Conservation (phyloP, 2,797 vertebrate species). For the Xiphorhynchus erythropygius region DNA sequence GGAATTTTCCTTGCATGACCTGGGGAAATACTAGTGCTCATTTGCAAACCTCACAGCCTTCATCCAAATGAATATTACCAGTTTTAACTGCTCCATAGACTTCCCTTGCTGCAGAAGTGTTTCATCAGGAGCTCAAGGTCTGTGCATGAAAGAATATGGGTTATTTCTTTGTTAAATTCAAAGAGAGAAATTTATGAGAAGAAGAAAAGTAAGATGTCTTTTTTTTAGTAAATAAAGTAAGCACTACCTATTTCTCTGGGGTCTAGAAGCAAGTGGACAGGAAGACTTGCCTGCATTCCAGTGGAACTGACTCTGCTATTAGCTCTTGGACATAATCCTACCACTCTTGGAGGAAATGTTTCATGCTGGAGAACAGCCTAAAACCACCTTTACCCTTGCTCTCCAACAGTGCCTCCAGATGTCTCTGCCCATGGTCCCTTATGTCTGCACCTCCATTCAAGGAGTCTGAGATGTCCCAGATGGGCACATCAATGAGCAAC, state of each 20-base stretch:
- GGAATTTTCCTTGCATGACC: conserved; percentile 6
- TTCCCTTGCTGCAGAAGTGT: background rate
- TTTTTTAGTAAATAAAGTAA: background rate
- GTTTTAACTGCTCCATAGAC: background rate
- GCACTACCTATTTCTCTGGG: background rate
- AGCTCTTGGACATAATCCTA: background rate
- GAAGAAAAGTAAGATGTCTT: background rate
- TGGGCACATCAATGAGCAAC: background rate
- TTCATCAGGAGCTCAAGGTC: background rate
- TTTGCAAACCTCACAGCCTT: conserved; percentile 8
- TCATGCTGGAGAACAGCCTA: background rate
- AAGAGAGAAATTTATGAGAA: background rate
- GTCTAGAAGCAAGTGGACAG: background rate
- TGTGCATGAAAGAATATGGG: background rate
- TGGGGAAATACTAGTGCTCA: background rate
- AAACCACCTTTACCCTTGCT: background rate
- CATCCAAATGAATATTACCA: background rate
- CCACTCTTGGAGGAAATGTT: background rate
- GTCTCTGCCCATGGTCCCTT: background rate
- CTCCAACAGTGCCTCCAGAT: background rate
- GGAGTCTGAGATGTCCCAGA: background rate
- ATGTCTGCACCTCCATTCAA: background rate
- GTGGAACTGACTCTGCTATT: background rate
- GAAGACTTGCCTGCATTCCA: background rate
- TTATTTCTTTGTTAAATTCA: background rate